Evolutionary conservation across 35 echinoderm and acorn worm genomes (phyloP).

Genomic region (Heliocidaris erythrogramma): DNA sequence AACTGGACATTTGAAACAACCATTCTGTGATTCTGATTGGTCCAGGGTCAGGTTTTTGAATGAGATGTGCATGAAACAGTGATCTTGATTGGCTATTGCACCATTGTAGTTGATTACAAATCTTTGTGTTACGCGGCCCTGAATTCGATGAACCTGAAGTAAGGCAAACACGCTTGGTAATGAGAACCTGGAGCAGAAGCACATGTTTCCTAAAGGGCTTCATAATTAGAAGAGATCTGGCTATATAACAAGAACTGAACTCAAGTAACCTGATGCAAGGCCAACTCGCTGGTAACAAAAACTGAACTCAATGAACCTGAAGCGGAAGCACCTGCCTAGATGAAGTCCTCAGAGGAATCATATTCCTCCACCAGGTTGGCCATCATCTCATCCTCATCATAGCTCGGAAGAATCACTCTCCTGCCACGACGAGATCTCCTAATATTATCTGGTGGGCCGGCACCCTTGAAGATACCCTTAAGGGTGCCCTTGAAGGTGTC

Average conservation of each 20-base stretch:
- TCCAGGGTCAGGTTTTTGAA: too few relatives aligned
- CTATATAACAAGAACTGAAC: neutral
- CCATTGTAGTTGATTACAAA: too few relatives aligned
- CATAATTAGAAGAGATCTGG: neutral
- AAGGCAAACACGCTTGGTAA: neutral
- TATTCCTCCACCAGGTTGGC: neutral
- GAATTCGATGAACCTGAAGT: neutral
- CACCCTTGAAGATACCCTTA: neutral
- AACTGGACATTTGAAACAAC: too few relatives aligned
- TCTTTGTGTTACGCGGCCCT: too few relatives aligned
- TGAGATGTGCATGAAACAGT: too few relatives aligned
- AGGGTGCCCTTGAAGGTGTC: neutral
- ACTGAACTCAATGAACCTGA: neutral
- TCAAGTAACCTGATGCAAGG: neutral
- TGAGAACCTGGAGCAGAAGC: neutral
- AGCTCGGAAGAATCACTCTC: neutral
- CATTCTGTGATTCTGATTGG: too few relatives aligned
- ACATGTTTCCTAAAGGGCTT: neutral
- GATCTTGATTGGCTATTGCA: too few relatives aligned
- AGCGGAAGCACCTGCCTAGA: neutral
- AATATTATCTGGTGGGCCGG: neutral
- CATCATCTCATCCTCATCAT: constrained; percentile 28
- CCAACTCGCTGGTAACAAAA: neutral
- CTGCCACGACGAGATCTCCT: neutral
- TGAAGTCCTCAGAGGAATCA: constrained; percentile 27